Conservation (phyloP, 2,888 invertebrate genomes). For the Epinotia bilunana region DNA sequence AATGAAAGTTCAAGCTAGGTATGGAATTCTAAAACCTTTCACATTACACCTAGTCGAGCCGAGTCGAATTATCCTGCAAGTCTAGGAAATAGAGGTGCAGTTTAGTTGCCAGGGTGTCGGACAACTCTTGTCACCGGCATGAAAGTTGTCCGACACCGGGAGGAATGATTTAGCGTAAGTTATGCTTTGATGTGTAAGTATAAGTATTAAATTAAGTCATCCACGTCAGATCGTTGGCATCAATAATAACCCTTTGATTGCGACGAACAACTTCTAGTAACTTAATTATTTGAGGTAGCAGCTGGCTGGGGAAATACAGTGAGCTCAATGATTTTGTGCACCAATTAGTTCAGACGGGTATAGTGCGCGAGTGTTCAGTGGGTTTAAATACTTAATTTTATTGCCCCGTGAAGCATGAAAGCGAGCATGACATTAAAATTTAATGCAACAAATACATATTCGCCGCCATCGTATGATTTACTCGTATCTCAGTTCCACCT, state of each 20-base stretch:
- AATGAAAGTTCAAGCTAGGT: no score
- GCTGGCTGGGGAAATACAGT: constrained; percentile 11
- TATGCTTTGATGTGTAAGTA: background rate
- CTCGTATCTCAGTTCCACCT: constrained; percentile 46
- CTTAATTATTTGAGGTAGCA: constrained; percentile 15
- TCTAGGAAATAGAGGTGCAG: background rate
- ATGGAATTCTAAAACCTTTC: no score
- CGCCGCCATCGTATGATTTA: constrained; percentile 29
- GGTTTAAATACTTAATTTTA: constrained; percentile 35
- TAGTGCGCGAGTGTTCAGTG: constrained; percentile 27
- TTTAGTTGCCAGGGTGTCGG: background rate
- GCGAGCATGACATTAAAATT: constrained; percentile 23
- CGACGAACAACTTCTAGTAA: background rate
- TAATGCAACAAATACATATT: constrained; percentile 26
- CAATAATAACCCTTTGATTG: no score
- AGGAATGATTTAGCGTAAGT: background rate
- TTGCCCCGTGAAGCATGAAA: constrained; percentile 25
- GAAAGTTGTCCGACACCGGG: background rate
- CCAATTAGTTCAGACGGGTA: constrained; percentile 39
- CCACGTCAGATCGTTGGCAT: background rate
- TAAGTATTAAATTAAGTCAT: background rate
- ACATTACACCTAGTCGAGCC: no score
- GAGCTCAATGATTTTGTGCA: constrained; percentile 27
- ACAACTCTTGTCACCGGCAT: background rate
- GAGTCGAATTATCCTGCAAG: no score